A percentile compares a stretch with the other conserved stretches of the same genome.
These are phyloP conservation scores for Branchipolynoe longqiensis DNA, from an alignment of 2,888 invertebrate species.

Conservation along the genomic window DNA sequence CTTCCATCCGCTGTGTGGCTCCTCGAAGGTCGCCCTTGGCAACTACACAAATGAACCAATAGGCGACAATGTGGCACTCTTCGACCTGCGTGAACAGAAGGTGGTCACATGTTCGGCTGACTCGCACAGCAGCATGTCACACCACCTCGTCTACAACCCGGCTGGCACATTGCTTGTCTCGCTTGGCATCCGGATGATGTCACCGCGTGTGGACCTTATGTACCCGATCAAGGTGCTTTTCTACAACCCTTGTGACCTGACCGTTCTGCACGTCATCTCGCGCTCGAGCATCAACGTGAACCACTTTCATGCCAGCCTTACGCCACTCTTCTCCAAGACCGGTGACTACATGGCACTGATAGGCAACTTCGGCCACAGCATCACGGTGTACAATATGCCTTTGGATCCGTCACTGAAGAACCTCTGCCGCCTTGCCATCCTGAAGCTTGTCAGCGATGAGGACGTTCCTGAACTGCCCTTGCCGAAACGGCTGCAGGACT, in stretches of 20 bases:
- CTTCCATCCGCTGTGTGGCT: slow-evolving; percentile 62
- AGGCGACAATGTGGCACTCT: slow-evolving; percentile 61
- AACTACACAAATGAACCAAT: slow-evolving; percentile 61
- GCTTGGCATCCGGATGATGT: slow-evolving; percentile 60
- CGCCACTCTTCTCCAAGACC: slow-evolving; percentile 63
- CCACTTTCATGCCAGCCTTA: slow-evolving; percentile 63
- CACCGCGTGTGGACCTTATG: slow-evolving; percentile 61
- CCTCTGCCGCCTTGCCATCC: slow-evolving; percentile 56
- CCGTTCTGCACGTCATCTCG: slow-evolving; percentile 58
- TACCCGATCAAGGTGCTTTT: slow-evolving; percentile 63
- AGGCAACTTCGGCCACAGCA: slow-evolving; percentile 60
- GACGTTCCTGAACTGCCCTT: slow-evolving; percentile 47
- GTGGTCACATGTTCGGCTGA: slow-evolving; percentile 50
- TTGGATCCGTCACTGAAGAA: slow-evolving; percentile 52
- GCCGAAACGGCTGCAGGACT: slow-evolving; percentile 54
- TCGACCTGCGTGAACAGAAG: slow-evolving; percentile 55
- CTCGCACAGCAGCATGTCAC: slow-evolving; percentile 59
- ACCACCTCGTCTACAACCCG: slow-evolving; percentile 63
- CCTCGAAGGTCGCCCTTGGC: slow-evolving; percentile 60
- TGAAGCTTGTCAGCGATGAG: slow-evolving; percentile 45
- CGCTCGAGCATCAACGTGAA: slow-evolving; percentile 59
- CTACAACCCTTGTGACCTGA: slow-evolving; percentile 60
- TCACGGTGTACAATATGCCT: slow-evolving; percentile 60
- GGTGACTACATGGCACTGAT: slow-evolving; percentile 65
- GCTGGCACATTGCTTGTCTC: slow-evolving; percentile 61